Conservation (phyloP, 2,888 invertebrate genomes). For the Drosophila lacicola region DNA sequence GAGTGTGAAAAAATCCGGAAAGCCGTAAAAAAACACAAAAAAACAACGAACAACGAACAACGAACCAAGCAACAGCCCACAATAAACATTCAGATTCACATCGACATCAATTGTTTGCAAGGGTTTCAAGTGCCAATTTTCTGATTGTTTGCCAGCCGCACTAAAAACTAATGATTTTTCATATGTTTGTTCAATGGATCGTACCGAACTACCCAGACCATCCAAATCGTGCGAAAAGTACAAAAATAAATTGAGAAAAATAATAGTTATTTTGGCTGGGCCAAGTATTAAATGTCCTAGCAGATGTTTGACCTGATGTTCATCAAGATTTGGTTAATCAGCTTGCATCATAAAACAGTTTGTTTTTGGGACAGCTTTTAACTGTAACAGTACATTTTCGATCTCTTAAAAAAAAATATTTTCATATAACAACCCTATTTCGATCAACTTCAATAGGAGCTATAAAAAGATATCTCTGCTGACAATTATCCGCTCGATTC, state of each 20-base stretch:
- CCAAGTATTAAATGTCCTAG: too few relatives aligned
- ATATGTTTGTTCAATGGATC: slow-evolving; percentile 78
- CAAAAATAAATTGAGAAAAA: slow-evolving; percentile 38
- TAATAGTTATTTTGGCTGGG: slow-evolving; percentile 1
- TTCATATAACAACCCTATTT: too few relatives aligned
- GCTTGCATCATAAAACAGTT: too few relatives aligned
- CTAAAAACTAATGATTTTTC: slow-evolving; percentile 82
- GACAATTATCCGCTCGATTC: too few relatives aligned
- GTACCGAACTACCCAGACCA: slow-evolving; percentile 18
- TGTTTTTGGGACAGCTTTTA: too few relatives aligned
- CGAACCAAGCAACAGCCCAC: slow-evolving; percentile 25
- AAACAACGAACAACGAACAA: slow-evolving; percentile 5
- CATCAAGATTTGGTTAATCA: too few relatives aligned
- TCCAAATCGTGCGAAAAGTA: slow-evolving; percentile 24
- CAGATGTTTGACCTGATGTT: too few relatives aligned
- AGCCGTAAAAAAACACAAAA: slow-evolving; percentile 50
- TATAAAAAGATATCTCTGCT: too few relatives aligned
- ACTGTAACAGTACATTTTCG: too few relatives aligned
- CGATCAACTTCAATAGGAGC: too few relatives aligned
- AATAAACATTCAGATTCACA: slow-evolving; percentile 29
- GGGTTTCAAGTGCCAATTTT: slow-evolving; percentile 74
- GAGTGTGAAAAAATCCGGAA: slow-evolving; percentile 75
- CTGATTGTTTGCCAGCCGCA: slow-evolving; percentile 78
- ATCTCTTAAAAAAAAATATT: too few relatives aligned
- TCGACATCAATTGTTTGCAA: slow-evolving; percentile 63